A percentile compares a stretch with the other conserved stretches of the same genome.
These are phyloP conservation scores for Psittacus erithacus DNA, from an alignment of 2,113 vertebrate species.

Conservation along the genomic window DNA sequence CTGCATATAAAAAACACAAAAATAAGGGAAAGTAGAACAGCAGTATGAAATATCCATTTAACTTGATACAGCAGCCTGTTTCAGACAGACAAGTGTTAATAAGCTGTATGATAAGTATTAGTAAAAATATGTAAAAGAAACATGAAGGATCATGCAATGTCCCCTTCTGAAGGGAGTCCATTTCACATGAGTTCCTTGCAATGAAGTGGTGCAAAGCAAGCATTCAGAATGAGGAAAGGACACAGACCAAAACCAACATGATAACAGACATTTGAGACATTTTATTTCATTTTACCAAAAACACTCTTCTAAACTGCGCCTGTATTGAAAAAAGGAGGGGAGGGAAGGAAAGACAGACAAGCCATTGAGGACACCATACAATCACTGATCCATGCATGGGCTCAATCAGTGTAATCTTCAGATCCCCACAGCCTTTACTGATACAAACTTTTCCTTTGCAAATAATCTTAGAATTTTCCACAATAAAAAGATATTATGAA, in stretches of 20 bases:
- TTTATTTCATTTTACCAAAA: conserved; percentile 78
- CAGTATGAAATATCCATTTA: conserved; percentile 50
- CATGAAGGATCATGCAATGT: conserved; percentile 85
- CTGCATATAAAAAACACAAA: conserved; percentile 74
- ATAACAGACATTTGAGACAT: conserved; percentile 75
- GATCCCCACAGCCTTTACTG: conserved; percentile 74
- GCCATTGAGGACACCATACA: conserved; percentile 74
- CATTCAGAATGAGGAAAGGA: conserved; percentile 78
- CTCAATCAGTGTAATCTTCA: conserved; percentile 75
- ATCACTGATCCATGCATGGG: conserved; percentile 82
- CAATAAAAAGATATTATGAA: conserved; percentile 58
- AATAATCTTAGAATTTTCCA: conserved; percentile 57
- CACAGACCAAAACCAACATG: conserved; percentile 75
- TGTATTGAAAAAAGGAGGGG: conserved; percentile 75
- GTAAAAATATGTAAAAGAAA: conserved; percentile 77
- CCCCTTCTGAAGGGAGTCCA: conserved; percentile 81
- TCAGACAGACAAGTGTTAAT: conserved; percentile 86
- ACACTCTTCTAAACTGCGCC: conserved; percentile 81
- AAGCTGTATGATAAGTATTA: conserved; percentile 86
- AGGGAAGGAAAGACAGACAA: conserved; percentile 76
- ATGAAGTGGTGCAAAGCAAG: conserved; percentile 81
- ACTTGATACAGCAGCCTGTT: conserved; percentile 77
- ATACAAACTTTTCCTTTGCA: conserved; percentile 71
- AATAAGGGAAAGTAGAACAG: conserved; percentile 64
- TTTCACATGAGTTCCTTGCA: conserved; percentile 82